Conservation (phyloP, 2,113 vertebrate species). For the Geothlypis trichas region DNA sequence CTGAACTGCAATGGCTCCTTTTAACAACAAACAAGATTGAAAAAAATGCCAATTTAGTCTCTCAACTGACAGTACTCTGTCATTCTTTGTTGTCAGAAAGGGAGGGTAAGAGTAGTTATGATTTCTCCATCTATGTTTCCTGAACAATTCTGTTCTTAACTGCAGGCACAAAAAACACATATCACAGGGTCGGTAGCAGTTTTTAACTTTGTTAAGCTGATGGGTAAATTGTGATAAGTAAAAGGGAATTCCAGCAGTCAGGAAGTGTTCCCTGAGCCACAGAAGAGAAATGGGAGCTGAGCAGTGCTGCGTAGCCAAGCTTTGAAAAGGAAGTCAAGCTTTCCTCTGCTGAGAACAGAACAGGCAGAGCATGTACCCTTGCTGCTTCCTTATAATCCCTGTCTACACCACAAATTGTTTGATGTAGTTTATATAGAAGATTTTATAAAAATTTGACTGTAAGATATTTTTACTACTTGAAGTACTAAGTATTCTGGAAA, state of each 20-base stretch:
- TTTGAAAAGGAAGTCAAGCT: not conserved
- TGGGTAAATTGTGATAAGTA: not conserved
- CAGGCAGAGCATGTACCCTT: not conserved
- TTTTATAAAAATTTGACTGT: not conserved
- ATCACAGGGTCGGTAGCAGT: not conserved
- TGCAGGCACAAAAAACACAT: not conserved
- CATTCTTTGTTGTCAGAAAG: not conserved
- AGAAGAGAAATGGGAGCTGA: not conserved
- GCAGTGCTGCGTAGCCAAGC: not conserved
- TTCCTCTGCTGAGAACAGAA: not conserved
- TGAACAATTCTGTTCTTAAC: not conserved
- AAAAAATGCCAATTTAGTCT: not conserved
- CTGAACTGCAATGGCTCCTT: not conserved
- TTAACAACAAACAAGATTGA: not conserved
- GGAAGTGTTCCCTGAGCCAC: not conserved
- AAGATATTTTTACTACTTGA: not conserved
- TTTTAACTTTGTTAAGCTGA: not conserved
- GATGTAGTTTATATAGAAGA: not conserved
- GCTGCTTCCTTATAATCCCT: not conserved
- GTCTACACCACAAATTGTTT: not conserved
- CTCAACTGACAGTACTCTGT: not conserved
- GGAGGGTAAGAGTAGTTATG: not conserved
- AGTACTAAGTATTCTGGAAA: not conserved
- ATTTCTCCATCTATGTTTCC: not conserved
- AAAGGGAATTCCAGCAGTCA: not conserved